Evolutionary conservation across 2,797 vertebrate genomes (phyloP), one percentile per base, ranked within the genome.

Genomic region (Menidia menidia): DNA sequence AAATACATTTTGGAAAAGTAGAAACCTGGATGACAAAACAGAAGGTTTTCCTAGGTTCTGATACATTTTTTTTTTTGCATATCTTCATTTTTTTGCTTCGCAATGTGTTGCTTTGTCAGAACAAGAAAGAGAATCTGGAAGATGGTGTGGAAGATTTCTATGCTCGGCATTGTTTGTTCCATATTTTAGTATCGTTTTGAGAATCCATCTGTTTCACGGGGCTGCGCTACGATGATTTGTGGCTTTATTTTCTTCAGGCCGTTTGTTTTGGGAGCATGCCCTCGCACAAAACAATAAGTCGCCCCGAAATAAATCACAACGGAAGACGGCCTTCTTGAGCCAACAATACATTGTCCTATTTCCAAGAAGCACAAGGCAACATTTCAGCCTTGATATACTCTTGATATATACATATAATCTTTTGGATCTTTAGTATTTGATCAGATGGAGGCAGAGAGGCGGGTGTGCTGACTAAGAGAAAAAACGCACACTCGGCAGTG

Each of bases 401-500:
- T 31, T 9, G 12, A 19, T 12, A 51, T 51, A 2, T 25, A 25
- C 1, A 25, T 25, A 25, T 25, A 25, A 25, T 25, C 25, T 1
- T 25, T 25, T 25, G 25, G 30, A 2, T 53, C 61, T 53, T 52
- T 13, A 47, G 41, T 39, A 13, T 43, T 65, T 69, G n/a, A 63
- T 73, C 44, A 52, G 13, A 42, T 53, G 45, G 0, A 54, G 14
- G 66, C 11, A 61, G 51, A 59, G n/a, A 50, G 43, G n/a, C 48
- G 6, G 1, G 32, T 14, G n/a, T 66, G 75, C 77, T 68, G 64
- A 75, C 41, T n/a, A 2, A 50, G 43, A 58, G 2, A 43, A 61
- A 57, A 18, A 16, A 33, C n/a, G 44, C n/a, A 53, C 12, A 56
- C 60, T 72, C 68, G 71, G 73, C 47, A 64, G 60, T 16, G 13